Evolutionary conservation across 2,888 invertebrate genomes (phyloP).

Genomic region (Psylliodes chrysocephalus): DNA sequence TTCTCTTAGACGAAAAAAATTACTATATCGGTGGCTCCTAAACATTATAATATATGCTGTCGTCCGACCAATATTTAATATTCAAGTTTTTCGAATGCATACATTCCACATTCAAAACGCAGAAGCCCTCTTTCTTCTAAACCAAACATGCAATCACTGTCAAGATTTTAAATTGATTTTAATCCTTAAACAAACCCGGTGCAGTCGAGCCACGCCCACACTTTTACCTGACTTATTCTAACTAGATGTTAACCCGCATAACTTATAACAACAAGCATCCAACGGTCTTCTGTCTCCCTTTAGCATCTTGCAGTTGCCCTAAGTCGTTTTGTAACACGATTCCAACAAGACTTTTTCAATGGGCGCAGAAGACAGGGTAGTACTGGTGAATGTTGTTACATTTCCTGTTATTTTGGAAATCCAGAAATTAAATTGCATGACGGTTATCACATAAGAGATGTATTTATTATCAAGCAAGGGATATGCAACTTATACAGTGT

Average conservation of each 20-base stretch:
- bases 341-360: slow-evolving; percentile 7
- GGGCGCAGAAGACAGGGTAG: background rate
- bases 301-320: background rate
- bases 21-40: no score
- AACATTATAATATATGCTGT: no score
- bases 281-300: slow-evolving; percentile 24
- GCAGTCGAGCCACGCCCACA: slow-evolving; percentile 30
- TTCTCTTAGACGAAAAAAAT: no score
- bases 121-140: background rate
- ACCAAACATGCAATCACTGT: slow-evolving; percentile 20
- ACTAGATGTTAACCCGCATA: slow-evolving; percentile 47
- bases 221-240: slow-evolving; percentile 52
- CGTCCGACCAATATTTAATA: no score
- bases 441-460: no score
- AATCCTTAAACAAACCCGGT: slow-evolving; percentile 28
- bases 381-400: no score
- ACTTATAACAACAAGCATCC: slow-evolving; percentile 30
- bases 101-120: background rate
- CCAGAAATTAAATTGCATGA: no score
- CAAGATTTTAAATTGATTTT: slow-evolving; percentile 22
- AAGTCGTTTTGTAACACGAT: slow-evolving; percentile 22
- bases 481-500: no score
- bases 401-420: no score
- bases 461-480: no score
- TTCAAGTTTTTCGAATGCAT: no score